phyloP scores from a whole-genome alignment of 2,113 vertebrate species.

The Toxotes jaculatrix region DNA sequence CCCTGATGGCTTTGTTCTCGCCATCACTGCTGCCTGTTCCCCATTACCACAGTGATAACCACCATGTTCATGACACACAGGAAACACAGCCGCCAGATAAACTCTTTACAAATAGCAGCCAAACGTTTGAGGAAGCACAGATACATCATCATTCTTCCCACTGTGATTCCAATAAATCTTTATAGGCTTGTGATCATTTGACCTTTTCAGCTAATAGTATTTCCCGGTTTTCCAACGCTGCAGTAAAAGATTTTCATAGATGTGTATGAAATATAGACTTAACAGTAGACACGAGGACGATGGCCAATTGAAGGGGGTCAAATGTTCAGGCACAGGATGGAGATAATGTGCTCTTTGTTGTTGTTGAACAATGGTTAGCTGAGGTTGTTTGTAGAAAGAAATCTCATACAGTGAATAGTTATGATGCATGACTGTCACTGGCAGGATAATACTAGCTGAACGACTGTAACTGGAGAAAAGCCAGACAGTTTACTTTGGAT shows the following conservation, averaged over 20 bases:
- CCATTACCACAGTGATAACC: slow-evolving; percentile 79
- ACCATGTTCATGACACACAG: slow-evolving; percentile 63
- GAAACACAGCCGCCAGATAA: slow-evolving; percentile 63
- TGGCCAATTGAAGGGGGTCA: slow-evolving; percentile 56
- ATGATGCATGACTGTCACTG: slow-evolving; percentile 56
- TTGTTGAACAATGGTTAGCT: slow-evolving; percentile 36
- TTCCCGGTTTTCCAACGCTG: slow-evolving; percentile 68
- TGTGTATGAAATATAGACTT: slow-evolving; percentile 56
- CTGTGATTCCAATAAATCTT: slow-evolving; percentile 65
- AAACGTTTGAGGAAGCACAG: slow-evolving; percentile 61
- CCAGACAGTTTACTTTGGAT: slow-evolving; percentile 2
- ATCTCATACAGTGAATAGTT: slow-evolving; percentile 37
- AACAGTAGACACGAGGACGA: slow-evolving; percentile 35
- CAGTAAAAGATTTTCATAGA: slow-evolving; percentile 68
- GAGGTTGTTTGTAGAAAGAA: slow-evolving; percentile 45
- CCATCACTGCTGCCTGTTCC: slow-evolving; percentile 69
- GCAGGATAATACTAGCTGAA: slow-evolving; percentile 1
- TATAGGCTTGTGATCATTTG: slow-evolving; percentile 69
- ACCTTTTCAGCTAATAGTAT: slow-evolving; percentile 70
- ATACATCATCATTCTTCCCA: slow-evolving; percentile 72
- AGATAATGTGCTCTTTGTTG: slow-evolving; percentile 65
- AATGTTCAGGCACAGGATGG: slow-evolving; percentile 46
- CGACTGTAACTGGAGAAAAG: slow-evolving; percentile 3
- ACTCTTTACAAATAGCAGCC: slow-evolving; percentile 54
- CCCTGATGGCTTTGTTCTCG: slow-evolving; percentile 68